Base-by-base conservation (phyloP, 2,797 vertebrate genomes). In the Scolopax rusticola region DNA sequence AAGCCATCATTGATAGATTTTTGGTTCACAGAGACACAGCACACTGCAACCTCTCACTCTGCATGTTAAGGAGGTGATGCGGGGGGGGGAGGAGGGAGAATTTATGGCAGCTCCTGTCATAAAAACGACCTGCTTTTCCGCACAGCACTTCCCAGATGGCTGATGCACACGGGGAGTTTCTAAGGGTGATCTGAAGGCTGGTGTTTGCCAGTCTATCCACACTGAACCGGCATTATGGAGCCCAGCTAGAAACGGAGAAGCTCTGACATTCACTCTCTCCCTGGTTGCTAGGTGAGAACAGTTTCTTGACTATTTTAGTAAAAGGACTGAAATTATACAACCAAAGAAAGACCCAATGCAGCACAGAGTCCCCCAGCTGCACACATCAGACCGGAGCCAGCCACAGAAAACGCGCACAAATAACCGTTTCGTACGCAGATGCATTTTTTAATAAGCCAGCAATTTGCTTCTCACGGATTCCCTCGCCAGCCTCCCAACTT, bases 221-320 rank as follows among this genome's bases (percentile, higher is more conserved):
- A 90, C 90, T 89, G 95, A 74, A 67, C 90, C 10, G 2, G 85
- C 97, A 93, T 87, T 90, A 90, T 64, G 73, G 95, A 95, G 93
- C 91, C 57, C 78, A 17, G 95, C 87, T 59, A 63, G 76, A 45
- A 87, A 94, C 24, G 69, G 84, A 91, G 94, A 11, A 65, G 94
- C 84, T 79, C 94, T 47, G 91, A 87, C 93, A 93, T 84, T 91
- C 90, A 75, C 90, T 86, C 93, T 53, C 91, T 92, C 82, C 50
- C 83, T 8, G 77, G 96, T 96, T 97, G 97, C 96, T 95, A 97
- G 95, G 96, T 96, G 94, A 96, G 95, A 92, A 78, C 89, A 90
- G 92, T 33, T 91, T 85, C 95, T 97, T 10, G 54, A 89, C 91
- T 93, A 94, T 93, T 94, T 94, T 67, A 92, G 90, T 80, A 65